Evolutionary conservation across 2,888 invertebrate genomes (phyloP).

Genomic region (Lasius fuliginosus): DNA sequence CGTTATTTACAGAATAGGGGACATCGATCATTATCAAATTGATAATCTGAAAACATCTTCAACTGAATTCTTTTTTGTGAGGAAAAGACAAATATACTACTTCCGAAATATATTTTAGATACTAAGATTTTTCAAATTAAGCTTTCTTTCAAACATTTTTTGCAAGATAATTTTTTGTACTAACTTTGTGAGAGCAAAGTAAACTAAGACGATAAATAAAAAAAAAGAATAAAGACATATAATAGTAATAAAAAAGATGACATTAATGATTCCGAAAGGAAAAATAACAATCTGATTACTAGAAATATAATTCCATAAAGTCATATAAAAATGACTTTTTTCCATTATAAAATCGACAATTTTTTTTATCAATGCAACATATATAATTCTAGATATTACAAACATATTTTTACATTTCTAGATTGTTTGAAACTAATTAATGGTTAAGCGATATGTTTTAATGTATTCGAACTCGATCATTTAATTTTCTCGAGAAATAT

Average conservation of each 20-base stretch:
- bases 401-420: not conserved
- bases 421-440: not conserved
- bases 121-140: not conserved
- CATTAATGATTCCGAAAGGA: not conserved
- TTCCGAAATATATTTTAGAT: not conserved
- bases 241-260: not conserved
- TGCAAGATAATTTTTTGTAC: not conserved
- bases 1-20: slow-evolving; percentile 47
- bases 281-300: not conserved
- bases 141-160: not conserved
- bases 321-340: not conserved
- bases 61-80: not conserved
- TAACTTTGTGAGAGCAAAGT: not conserved
- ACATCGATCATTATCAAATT: slow-evolving; percentile 26
- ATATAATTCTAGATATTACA: not conserved
- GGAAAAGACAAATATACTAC: slow-evolving; percentile 1
- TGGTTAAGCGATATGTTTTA: not conserved
- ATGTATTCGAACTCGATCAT: not conserved
- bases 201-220: not conserved
- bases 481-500: not conserved
- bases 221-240: not conserved
- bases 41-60: slow-evolving; percentile 26
- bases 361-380: not conserved
- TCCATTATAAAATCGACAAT: not conserved
- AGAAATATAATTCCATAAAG: not conserved